Conservation (phyloP, 2,888 invertebrate species). For the Caenorhabditis panamensis region DNA sequence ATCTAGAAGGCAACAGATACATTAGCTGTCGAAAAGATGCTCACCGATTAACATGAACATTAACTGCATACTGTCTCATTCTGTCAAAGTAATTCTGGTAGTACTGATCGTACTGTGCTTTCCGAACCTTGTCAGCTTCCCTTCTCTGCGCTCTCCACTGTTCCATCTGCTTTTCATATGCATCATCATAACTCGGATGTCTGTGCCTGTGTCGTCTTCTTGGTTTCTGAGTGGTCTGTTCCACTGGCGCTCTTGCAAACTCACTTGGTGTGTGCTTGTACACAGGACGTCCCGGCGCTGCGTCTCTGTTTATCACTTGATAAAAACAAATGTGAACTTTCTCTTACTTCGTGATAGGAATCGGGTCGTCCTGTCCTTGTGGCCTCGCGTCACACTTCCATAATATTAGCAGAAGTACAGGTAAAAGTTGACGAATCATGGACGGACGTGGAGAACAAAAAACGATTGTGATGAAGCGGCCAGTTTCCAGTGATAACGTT, state of each 20-base stretch:
- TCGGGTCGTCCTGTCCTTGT: constrained; percentile 22
- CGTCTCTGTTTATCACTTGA: constrained; percentile 26
- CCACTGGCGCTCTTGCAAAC: constrained; percentile 28
- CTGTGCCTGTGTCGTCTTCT: constrained; percentile 50
- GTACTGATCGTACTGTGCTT: constrained; percentile 58
- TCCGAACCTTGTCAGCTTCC: constrained; percentile 41
- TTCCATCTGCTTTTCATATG: constrained; percentile 45
- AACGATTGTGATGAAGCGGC: constrained; percentile 9
- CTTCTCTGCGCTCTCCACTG: constrained; percentile 46
- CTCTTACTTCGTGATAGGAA: constrained; percentile 53
- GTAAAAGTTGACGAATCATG: constrained; percentile 36
- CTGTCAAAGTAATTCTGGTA: constrained; percentile 70
- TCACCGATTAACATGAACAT: constrained; percentile 60
- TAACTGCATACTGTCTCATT: constrained; percentile 66
- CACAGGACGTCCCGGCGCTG: constrained; percentile 30
- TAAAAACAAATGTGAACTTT: neutral
- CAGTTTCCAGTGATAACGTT: constrained; percentile 18
- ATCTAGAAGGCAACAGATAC: too few species aligned
- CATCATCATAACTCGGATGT: constrained; percentile 32
- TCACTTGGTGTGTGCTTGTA: constrained; percentile 46
- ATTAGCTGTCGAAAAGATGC: neutral
- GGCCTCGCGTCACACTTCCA: constrained; percentile 36
- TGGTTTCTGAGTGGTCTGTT: constrained; percentile 46
- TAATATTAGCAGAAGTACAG: constrained; percentile 21
- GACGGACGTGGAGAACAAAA: neutral